Evolutionary conservation across 1,140 invertebrate species (phyloP), one percentile per base, ranked within the genome.

Genomic region (Vanessa tameamea): DNA sequence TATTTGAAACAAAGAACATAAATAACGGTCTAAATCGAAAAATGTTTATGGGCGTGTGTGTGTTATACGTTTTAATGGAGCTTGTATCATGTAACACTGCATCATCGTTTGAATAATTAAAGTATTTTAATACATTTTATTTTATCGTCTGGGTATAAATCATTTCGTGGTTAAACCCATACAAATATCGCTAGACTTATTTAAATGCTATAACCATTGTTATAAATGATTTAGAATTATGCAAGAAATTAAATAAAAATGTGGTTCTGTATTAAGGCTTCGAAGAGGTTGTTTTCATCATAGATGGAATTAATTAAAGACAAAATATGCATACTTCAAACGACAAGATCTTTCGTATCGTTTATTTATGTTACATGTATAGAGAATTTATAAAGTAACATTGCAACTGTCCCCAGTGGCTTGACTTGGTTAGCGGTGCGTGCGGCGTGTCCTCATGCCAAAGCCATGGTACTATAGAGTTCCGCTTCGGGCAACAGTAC

Each of bases 401-500:
- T 70, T 59, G 11, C 23, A 59, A 59, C 23, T 4, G 37, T 23
- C 47, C 26, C 31, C n/a, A 57, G 23, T 15, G 69, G 59, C 69
- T 70, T 70, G 69, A 70, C 69, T 70, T 66, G 59, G 64, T 48
- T 15, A 55, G 8, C 57, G 23, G 63, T 53, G 43, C 48, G 47
- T 76, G 75, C 81, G 80, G 8, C 77, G 72, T 84, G 82, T 90
- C 81, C 83, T 84, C 78, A 80, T 79, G 68, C 53, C 64, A 73
- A 80, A 82, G 70, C 65, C 73, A 78, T 77, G 72, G 77, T 64
- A 65, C 64, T 64, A 63, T 73, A 63, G 75, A 83, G 83, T 89
- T 91, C 88, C 89, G 87, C 82, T 79, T 84, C 77, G 75, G 78
- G 69, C 78, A 78, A 80, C 69, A 80, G 80, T 82, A 71, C 78